Percentiles rank a stretch among this genome's conserved stretches.
Evolutionary conservation across 2,797 vertebrate genomes (phyloP).

Genomic region (Melanotaenia nigrans): DNA sequence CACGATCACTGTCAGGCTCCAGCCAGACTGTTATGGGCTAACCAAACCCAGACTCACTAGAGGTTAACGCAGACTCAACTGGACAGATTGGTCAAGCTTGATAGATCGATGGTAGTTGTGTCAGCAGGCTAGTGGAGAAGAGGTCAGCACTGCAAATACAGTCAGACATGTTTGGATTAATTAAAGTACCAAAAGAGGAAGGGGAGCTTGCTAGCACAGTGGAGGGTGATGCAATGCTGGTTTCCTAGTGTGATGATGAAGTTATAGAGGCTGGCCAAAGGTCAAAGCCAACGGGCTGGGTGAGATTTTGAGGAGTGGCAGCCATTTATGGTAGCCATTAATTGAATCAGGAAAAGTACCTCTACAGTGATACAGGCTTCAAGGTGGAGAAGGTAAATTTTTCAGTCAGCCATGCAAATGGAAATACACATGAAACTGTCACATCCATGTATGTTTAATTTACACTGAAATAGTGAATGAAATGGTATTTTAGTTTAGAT

Average conservation of each 20-base stretch:
- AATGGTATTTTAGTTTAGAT: not conserved
- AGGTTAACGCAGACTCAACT: slow-evolving; percentile 28
- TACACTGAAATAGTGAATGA: not conserved
- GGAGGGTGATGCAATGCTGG: slow-evolving; percentile 7
- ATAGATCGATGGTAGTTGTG: slow-evolving; percentile 35
- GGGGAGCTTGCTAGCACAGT: slow-evolving; percentile 11
- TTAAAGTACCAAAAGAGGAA: slow-evolving; percentile 16
- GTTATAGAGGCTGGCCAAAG: slow-evolving; percentile 28
- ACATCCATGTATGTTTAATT: not conserved
- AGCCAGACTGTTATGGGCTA: slow-evolving; percentile 17
- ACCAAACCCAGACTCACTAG: slow-evolving; percentile 6
- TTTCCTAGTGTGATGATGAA: slow-evolving; percentile 24
- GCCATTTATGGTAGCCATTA: slow-evolving; percentile 6
- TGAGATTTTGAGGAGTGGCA: slow-evolving; percentile 21
- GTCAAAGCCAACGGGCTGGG: slow-evolving; percentile 29
- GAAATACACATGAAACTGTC: not conserved
- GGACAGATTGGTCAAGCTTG: slow-evolving; percentile 29
- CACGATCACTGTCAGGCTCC: slow-evolving; percentile 39
- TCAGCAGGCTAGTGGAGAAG: slow-evolving; percentile 39
- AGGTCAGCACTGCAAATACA: slow-evolving; percentile 37
- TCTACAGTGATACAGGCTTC: not conserved
- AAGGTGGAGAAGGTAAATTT: slow-evolving; percentile 29
- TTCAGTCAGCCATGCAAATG: no score
- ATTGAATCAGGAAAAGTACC: slow-evolving; percentile 21
- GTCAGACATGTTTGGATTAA: slow-evolving; percentile 23